phyloP scores from a whole-genome alignment of 2,113 vertebrate genomes.

The Todiramphus chloris region DNA sequence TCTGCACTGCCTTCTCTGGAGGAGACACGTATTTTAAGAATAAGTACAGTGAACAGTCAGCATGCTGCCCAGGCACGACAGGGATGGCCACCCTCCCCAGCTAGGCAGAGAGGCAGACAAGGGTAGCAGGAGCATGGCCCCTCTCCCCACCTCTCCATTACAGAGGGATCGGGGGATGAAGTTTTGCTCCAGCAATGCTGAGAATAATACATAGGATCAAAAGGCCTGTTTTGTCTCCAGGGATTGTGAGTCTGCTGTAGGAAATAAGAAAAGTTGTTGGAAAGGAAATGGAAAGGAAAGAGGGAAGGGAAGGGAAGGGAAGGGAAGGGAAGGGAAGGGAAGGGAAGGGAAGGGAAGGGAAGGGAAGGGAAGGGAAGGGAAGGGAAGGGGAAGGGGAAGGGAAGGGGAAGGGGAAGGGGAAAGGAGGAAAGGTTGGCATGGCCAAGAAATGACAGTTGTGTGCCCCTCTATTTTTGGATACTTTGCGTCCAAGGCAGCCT shows the following conservation, averaged over 20 bases:
- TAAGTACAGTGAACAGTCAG: neutral
- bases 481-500: neutral
- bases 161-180: neutral
- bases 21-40: neutral
- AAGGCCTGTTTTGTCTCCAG: neutral
- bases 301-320: no score
- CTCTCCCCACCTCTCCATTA: rapidly evolving
- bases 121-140: rapidly evolving
- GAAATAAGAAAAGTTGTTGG: neutral
- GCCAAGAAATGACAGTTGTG: neutral
- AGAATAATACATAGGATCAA: neutral
- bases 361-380: no score
- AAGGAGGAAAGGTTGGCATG: no score
- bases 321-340: no score
- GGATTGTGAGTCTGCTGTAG: neutral
- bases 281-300: no score
- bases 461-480: neutral
- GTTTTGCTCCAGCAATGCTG: neutral
- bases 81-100: rapidly evolving
- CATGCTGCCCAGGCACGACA: rapidly evolving
- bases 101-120: neutral
- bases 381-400: no score
- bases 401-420: no score
- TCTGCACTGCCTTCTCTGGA: neutral
- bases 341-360: no score